Conservation (phyloP, 2,797 vertebrate species). For the Heteromormyrus szaboi region DNA sequence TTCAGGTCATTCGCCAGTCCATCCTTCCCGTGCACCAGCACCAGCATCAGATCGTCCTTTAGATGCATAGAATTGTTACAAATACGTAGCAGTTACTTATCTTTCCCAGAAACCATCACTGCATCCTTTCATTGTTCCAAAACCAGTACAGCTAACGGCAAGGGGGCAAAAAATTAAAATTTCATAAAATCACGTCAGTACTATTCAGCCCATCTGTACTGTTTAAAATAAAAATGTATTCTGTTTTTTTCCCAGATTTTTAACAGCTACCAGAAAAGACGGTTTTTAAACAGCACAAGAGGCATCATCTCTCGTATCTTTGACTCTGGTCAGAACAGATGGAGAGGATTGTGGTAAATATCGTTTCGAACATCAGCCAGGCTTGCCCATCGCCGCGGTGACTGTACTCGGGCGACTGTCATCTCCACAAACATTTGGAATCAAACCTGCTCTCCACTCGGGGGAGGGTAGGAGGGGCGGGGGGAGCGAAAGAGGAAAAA, state of each 20-base stretch:
- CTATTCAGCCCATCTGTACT: conserved; percentile 5
- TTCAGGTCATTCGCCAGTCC: not conserved
- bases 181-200: not conserved
- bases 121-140: not conserved
- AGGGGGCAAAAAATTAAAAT: not conserved
- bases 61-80: not conserved
- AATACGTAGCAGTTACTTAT: not conserved
- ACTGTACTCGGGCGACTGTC: conserved; percentile 49
- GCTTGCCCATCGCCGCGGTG: conserved; percentile 40
- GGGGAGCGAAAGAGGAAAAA: conserved; percentile 39
- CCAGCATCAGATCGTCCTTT: not conserved
- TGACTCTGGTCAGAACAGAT: conserved; percentile 40
- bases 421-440: conserved; percentile 43
- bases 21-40: not conserved
- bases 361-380: conserved; percentile 55
- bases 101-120: not conserved
- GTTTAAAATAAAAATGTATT: not conserved
- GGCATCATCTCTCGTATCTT: conserved; percentile 28
- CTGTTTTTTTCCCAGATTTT: conserved; percentile 12
- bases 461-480: conserved; percentile 20
- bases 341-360: conserved; percentile 36
- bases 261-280: conserved; percentile 11
- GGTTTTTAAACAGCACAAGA: conserved; percentile 28
- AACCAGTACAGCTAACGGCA: not conserved
- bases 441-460: conserved; percentile 39